phyloP scores from a whole-genome alignment of 2,888 invertebrate species.

The Epinotia bilunana region DNA sequence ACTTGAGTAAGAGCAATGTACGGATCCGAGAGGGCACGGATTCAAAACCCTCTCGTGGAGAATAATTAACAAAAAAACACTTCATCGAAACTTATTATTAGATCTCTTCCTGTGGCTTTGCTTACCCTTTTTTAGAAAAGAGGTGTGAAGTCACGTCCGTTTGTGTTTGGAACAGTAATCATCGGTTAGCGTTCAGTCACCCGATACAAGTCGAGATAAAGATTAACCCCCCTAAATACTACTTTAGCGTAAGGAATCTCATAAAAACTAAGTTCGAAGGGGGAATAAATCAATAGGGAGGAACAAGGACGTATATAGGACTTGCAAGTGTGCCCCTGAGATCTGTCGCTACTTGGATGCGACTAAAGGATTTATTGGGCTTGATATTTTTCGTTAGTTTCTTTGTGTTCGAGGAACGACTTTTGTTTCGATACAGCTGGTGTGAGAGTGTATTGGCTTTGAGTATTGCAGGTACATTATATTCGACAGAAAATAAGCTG shows the following conservation, averaged over 20 bases:
- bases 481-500: too few relatives aligned
- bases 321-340: constrained; percentile 52
- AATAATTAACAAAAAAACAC: too few relatives aligned
- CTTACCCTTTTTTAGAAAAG: too few relatives aligned
- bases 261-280: constrained; percentile 45
- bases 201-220: constrained; percentile 33
- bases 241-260: constrained; percentile 44
- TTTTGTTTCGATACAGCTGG: constrained; percentile 42
- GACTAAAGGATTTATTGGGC: constrained; percentile 52
- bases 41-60: too few relatives aligned
- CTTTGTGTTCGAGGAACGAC: constrained; percentile 18
- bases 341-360: constrained; percentile 45
- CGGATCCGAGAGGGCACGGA: too few relatives aligned
- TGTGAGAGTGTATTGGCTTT: constrained; percentile 11
- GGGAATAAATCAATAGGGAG: constrained; percentile 50
- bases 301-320: constrained; percentile 51
- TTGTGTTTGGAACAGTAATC: background rate
- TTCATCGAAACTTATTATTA: too few relatives aligned
- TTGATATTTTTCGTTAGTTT: constrained; percentile 45
- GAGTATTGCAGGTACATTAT: background rate
- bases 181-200: background rate
- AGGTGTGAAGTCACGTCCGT: too few relatives aligned
- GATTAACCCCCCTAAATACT: constrained; percentile 41
- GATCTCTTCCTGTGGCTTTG: background rate
- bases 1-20: too few relatives aligned